phyloP scores from a whole-genome alignment of 30 jellyfish, hydroid and myxozoan genomes.

The Mastigias papua region DNA sequence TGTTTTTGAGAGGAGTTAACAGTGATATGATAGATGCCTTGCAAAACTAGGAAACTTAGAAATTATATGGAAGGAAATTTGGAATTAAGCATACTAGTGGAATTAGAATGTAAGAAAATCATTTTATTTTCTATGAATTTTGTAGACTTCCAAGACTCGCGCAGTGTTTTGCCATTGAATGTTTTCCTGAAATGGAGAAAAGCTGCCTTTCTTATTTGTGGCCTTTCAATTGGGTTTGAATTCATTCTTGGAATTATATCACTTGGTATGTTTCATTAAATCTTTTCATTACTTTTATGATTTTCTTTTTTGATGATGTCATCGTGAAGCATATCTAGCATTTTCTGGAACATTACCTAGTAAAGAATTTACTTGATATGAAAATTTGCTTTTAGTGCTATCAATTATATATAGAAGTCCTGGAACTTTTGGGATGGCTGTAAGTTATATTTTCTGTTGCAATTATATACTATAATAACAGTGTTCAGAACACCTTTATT shows the following conservation, averaged over 20 bases:
- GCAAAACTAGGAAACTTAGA: too few species aligned
- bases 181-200: constrained; percentile 73
- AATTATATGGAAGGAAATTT: too few species aligned
- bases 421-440: constrained; percentile 78
- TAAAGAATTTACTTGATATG: neutral
- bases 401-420: constrained; percentile 55
- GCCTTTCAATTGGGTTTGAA: constrained; percentile 65
- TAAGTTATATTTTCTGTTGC: constrained; percentile 14
- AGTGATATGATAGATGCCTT: too few species aligned
- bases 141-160: constrained; percentile 36
- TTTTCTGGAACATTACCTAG: neutral
- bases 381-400: constrained; percentile 26
- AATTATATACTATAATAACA: neutral
- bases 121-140: too few species aligned
- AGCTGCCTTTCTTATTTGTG: constrained; percentile 75
- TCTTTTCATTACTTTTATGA: neutral
- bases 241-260: constrained; percentile 65
- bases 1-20: too few species aligned
- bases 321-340: neutral
- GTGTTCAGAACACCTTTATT: neutral
- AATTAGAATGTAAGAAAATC: too few species aligned
- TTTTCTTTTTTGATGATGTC: neutral
- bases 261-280: constrained; percentile 30
- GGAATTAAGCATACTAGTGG: too few species aligned
- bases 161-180: constrained; percentile 55